phyloP scores from a whole-genome alignment of 2,888 invertebrate genomes.

The Lasioglossum pauxillum region DNA sequence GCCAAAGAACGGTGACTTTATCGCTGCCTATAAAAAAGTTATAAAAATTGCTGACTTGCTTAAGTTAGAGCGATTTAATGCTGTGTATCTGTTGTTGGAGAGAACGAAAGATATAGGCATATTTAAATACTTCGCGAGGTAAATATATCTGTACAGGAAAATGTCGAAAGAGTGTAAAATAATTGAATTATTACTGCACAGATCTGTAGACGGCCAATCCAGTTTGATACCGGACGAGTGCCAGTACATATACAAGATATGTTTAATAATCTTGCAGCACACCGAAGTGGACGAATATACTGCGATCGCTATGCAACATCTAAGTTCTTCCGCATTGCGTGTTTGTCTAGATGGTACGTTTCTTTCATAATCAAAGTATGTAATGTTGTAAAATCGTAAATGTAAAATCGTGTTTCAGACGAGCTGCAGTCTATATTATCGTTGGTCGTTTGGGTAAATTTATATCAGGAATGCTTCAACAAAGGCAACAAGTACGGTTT shows the following conservation, averaged over 20 bases:
- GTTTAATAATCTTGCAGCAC: constrained; percentile 49
- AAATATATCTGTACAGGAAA: constrained; percentile 29
- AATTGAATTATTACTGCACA: constrained; percentile 21
- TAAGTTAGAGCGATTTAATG: constrained; percentile 64
- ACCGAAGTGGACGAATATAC: constrained; percentile 39
- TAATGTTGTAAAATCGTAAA: not conserved
- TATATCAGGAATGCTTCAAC: constrained; percentile 43
- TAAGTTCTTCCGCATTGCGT: constrained; percentile 57
- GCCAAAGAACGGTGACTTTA: constrained; percentile 38
- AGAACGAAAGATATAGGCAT: constrained; percentile 52
- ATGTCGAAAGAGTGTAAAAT: constrained; percentile 8
- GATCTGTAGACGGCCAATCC: constrained; percentile 33
- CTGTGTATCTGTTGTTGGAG: constrained; percentile 67
- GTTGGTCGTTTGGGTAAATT: constrained; percentile 57
- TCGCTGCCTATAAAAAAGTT: constrained; percentile 57
- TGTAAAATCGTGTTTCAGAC: constrained; percentile 53
- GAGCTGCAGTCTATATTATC: constrained; percentile 57
- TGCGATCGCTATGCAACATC: constrained; percentile 44
- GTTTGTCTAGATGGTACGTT: constrained; percentile 67
- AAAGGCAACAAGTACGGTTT: constrained; percentile 21
- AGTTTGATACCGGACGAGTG: constrained; percentile 50
- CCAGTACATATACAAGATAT: constrained; percentile 57
- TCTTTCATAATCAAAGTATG: not conserved
- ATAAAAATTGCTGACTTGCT: constrained; percentile 71
- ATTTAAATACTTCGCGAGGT: constrained; percentile 70